A percentile compares a stretch with the other conserved stretches of the same genome.
phyloP scores from a whole-genome alignment of 1,140 invertebrate species.

The Scylla paramamosain region DNA sequence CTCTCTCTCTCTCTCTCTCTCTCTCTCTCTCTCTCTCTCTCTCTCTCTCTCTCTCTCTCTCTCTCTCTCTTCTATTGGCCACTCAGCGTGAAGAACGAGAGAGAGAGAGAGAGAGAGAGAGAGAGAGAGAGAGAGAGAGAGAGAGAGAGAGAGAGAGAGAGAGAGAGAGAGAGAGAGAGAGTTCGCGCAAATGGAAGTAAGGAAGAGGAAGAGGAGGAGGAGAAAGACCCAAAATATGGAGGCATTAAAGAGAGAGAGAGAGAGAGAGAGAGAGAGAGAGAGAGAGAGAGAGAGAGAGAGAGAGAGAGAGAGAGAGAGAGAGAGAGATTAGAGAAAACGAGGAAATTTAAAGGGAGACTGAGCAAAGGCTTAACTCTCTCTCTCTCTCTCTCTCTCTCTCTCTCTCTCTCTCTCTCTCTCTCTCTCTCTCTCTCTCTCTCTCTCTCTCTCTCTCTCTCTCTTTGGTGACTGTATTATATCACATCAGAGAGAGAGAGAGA shows the following conservation, averaged over 20 bases:
- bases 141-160: not conserved
- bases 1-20: slow-evolving; percentile 26
- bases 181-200: too few species aligned
- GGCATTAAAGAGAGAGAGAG: not conserved
- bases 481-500: too few species aligned
- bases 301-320: slow-evolving; percentile 33
- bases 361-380: too few species aligned
- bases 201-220: too few species aligned
- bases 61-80: not conserved
- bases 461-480: too few species aligned
- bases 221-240: too few species aligned
- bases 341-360: too few species aligned
- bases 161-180: too few species aligned
- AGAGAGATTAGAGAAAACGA: not conserved
- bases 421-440: too few species aligned
- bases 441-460: too few species aligned
- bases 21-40: not conserved
- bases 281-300: slow-evolving; percentile 33
- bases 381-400: not conserved
- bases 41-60: not conserved
- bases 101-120: not conserved
- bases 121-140: slow-evolving; percentile 33
- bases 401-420: too few species aligned
- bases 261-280: slow-evolving; percentile 33
- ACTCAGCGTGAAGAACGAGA: not conserved